Base-by-base conservation (phyloP, 2,113 vertebrate species). In the Ailurus styani region DNA sequence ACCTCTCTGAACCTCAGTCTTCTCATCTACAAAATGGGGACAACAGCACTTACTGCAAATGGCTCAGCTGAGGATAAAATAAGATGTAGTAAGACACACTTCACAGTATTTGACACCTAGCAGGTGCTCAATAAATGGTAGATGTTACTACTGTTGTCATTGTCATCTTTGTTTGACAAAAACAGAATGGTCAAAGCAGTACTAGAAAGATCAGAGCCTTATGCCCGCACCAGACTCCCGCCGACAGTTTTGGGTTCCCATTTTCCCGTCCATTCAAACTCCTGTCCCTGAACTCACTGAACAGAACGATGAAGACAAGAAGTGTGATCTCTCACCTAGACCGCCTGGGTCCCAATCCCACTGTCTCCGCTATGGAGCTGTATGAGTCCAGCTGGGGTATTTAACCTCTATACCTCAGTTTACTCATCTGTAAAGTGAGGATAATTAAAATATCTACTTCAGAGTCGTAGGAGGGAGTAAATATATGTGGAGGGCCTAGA, bases 201-300 rank as follows among this genome's bases (percentile, higher is more conserved):
- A 2, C 23, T 20, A 6, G 18, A 55, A 78, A 77, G 40, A 62
- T 37, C 70, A 45, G 72, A 68, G 34, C 57, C 66, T 27, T 8
- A 2, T 0, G 20, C 5, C 20, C 15, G 12, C 15, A 40, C 34
- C 1, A 1, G 66, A 11, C 20, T 52, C 21, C 34, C 2, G 37
- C 37, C 10, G 17, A 75, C 8, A 34, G 29, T 6, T 84, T 52
- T 8, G 1, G 12, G 37, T 23, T 47, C 54, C 50, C 7, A 9
- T 9, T 70, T 27, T 60, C 21, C 31, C 20, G 27, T 60, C 37
- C 21, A 20, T 42, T 73, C 54, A 60, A 14, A 75, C 42, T 37
- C 47, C 31, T 0, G 0, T 23, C 23, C 27, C 7, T 13, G 34
- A 62, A 47, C 52, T 45, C 40, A 11, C 23, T 17, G 1, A 70